A percentile compares a stretch with the other conserved stretches of the same genome.
Evolutionary conservation across 2,888 invertebrate genomes (phyloP).

Genomic region (Hypena proboscidalis): DNA sequence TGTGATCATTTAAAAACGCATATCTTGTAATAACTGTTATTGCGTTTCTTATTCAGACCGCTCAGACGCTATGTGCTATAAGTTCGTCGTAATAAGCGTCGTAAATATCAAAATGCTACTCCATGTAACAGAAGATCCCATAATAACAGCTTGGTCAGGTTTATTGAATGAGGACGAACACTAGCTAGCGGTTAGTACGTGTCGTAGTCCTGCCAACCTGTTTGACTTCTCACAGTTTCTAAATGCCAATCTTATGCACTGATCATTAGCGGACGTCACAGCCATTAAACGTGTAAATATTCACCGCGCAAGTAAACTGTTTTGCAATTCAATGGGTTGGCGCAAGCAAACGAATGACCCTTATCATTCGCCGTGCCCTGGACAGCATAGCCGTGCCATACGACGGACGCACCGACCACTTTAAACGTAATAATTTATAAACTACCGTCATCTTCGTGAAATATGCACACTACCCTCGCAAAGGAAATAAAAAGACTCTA

Average conservation of each 20-base stretch:
- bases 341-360: constrained; percentile 70
- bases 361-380: constrained; percentile 52
- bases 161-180: no score
- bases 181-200: no score
- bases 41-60: no score
- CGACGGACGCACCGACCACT: constrained; percentile 36
- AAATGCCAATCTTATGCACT: constrained; percentile 66
- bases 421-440: constrained; percentile 50
- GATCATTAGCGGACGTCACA: constrained; percentile 64
- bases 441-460: constrained; percentile 42
- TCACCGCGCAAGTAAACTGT: constrained; percentile 66
- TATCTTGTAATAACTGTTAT: no score
- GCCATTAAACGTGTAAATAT: constrained; percentile 75
- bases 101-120: no score
- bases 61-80: no score
- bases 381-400: constrained; percentile 47
- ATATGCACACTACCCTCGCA: constrained; percentile 32
- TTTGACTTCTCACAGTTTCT: constrained; percentile 59
- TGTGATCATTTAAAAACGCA: no score
- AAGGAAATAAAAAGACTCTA: constrained; percentile 14
- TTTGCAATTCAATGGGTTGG: constrained; percentile 75
- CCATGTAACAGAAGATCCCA: no score
- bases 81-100: no score
- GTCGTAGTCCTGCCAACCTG: constrained; percentile 40
- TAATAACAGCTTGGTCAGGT: no score